Base-by-base conservation (phyloP, 2,797 vertebrate genomes). In the Psittacula derbiana region DNA sequence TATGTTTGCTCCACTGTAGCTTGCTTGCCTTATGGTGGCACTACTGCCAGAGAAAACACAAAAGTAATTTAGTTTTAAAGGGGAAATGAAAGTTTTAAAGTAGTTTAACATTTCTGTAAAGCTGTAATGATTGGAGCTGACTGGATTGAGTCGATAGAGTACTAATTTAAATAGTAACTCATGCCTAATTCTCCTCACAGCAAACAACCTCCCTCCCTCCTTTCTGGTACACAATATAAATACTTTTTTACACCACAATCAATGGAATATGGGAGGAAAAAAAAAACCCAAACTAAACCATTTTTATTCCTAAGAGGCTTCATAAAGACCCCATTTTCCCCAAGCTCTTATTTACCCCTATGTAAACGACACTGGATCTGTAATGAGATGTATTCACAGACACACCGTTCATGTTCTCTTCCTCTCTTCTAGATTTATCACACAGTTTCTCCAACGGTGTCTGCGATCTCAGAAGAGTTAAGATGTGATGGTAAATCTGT, bases 81-180 rank as follows among this genome's bases (percentile, higher is more conserved):
- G 97, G 97, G 97, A 98, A 97, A 97, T 97, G 97, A 98, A 98
- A 98, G 97, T 98, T 98, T 97, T 98, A 97, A 97, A 97, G 97
- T 97, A 98, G 97, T 97, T 98, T 97, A 98, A 97, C 97, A 96
- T 97, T 98, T 97, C 70, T 84, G 95, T 93, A 97, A 95, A 98
- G 96, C 96, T 97, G 95, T 97, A 98, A 97, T 97, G 95, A 95
- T 84, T 92, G 86, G 95, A 96, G 95, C 97, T 97, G 96, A 95
- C 95, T 96, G 97, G 96, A 92, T 93, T 27, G 87, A 97, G 96
- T 97, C 91, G 65, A 97, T 98, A 97, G 90, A 74, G 82, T 71
- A 88, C 92, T 98, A 95, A 98, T 98, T 97, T 97, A 88, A 96
- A 97, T 95, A 97, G 97, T 98, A 98, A 98, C 96, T 98, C 98